These are phyloP conservation scores for Coenonympha glycerion DNA, from an alignment of 2,888 invertebrate genomes.

Conservation along the genomic window DNA sequence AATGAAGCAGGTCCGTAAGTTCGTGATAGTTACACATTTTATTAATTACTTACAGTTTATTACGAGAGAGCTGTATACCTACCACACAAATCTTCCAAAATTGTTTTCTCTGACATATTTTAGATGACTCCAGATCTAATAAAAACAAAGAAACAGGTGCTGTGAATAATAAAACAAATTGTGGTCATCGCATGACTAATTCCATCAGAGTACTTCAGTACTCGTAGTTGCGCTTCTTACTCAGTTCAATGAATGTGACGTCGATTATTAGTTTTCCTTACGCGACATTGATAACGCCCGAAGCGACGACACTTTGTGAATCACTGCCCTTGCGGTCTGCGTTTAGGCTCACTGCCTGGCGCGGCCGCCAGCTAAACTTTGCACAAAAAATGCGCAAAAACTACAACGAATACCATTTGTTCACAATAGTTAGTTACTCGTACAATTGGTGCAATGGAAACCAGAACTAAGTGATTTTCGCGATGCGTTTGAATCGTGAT, in stretches of 20 bases:
- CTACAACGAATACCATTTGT: not conserved
- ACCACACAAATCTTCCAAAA: too few relatives aligned
- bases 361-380: not conserved
- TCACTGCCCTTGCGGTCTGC: slow-evolving; percentile 37
- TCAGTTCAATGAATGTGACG: slow-evolving; percentile 28
- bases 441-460: not conserved
- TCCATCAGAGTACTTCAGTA: not conserved
- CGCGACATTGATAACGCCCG: slow-evolving; percentile 23
- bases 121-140: too few relatives aligned
- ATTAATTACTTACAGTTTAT: too few relatives aligned
- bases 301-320: slow-evolving; percentile 41
- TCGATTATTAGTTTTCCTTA: slow-evolving; percentile 16
- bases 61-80: too few relatives aligned
- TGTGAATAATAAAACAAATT: not conserved
- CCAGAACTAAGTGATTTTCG: not conserved
- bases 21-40: too few relatives aligned
- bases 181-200: not conserved
- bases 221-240: slow-evolving; percentile 7
- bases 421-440: too few relatives aligned
- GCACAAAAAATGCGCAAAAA: slow-evolving; percentile 13
- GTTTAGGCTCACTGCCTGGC: not conserved
- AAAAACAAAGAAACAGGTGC: not conserved
- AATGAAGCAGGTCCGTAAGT: too few relatives aligned
- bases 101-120: too few relatives aligned
- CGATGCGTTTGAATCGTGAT: not conserved